A percentile compares a stretch with the other conserved stretches of the same genome.
Conservation (phyloP, 1,140 invertebrate species). For the Cydia splendana region DNA sequence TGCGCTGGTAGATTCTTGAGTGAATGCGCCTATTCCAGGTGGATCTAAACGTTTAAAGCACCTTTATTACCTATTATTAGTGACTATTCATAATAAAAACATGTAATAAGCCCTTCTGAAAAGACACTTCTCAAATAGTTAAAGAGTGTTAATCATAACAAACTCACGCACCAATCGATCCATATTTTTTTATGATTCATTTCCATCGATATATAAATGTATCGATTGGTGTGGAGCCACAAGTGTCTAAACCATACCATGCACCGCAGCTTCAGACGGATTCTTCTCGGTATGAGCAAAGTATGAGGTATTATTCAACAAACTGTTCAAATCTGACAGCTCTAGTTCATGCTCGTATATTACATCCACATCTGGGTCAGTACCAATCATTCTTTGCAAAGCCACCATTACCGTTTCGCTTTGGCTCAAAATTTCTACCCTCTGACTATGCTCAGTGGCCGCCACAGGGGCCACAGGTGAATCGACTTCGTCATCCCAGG, state of each 20-base stretch:
- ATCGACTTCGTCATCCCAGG: constrained; percentile 4
- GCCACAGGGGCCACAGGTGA: neutral
- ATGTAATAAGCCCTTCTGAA: no score
- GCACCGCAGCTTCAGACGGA: neutral
- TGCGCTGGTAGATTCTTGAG: constrained; percentile 45
- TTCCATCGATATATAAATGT: no score
- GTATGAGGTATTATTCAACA: constrained; percentile 15
- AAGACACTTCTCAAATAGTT: no score
- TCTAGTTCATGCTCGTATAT: constrained; percentile 47
- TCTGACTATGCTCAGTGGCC: neutral
- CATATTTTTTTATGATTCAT: no score
- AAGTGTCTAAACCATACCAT: neutral
- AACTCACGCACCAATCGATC: no score
- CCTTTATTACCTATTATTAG: neutral
- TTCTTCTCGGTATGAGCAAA: neutral
- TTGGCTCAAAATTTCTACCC: constrained; percentile 57
- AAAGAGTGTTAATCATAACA: no score
- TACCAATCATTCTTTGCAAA: constrained; percentile 55
- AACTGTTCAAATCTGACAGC: constrained; percentile 50
- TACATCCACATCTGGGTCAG: constrained; percentile 46
- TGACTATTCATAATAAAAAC: neutral
- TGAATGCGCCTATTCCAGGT: constrained; percentile 34
- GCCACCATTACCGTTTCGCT: constrained; percentile 55
- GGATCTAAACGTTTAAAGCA: neutral
- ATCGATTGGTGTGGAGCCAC: no score